Evolutionary conservation across 2,888 invertebrate species (phyloP), one percentile per base, ranked within the genome.

Genomic region (Drepanosiphum platanoidis): DNA sequence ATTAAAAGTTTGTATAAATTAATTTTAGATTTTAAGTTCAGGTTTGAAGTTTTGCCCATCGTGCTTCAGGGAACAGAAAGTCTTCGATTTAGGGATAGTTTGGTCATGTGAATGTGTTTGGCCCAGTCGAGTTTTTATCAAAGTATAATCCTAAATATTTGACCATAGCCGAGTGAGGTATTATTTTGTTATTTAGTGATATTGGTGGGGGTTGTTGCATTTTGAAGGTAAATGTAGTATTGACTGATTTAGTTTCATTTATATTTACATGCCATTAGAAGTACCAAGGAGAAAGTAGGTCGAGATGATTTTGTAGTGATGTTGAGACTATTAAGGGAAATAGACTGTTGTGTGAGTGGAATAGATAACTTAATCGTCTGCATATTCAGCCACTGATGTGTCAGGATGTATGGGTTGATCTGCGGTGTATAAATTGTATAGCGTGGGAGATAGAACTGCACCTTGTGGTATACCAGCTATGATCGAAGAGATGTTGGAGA

Each of bases 41-140:
- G 92, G 92, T 89, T 90, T 92, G 86, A 89, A 90, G 0, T 70
- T 70, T 70, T 70, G 34, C 70, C 34, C 70, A 70, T 70, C 34
- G 9, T 70, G 36, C 70, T 22, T 34, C 36, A 34, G 66, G 18
- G 13, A 66, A 32, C 30, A 32, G 66, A 66, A 15, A 66, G 32
- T 68, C 68, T 68, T 68, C 34, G 32, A 68, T 68, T 68, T 68
- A 34, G 68, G 18, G 18, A 22, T 68, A 68, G 32, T 68, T 68
- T 68, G 68, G 68, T 68, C 68, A 68, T 68, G 8, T 68, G 68
- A 22, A 68, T 68, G 68, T 68, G 68, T 66, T 66, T 66, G 66
- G 66, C 66, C 66, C 13, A 66, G 66, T 66, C 32, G 32, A 66
- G 34, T 68, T n/a, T n/a, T n/a, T n/a, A n/a, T n/a, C n/a, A n/a